These are phyloP conservation scores for Drosophila leonis DNA, from an alignment of 2,888 invertebrate species.

Conservation along the genomic window DNA sequence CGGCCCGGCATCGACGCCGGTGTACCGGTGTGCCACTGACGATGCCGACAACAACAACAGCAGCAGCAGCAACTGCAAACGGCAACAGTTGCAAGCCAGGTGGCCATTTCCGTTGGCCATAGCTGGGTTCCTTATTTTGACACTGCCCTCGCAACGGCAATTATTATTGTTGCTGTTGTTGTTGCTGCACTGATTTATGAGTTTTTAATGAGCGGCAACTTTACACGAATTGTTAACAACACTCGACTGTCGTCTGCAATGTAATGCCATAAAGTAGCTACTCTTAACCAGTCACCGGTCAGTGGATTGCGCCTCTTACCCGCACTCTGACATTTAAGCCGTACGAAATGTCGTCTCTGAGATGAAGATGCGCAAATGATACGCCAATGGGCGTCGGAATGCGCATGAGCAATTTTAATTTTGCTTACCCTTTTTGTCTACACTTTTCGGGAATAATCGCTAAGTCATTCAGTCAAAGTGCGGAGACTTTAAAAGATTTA, in stretches of 20 bases:
- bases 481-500: background rate
- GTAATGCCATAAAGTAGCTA: conserved; percentile 52
- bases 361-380: conserved; percentile 73
- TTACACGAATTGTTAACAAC: conserved; percentile 81
- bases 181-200: conserved; percentile 73
- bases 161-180: conserved; percentile 54
- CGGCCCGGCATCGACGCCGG: conserved; percentile 19
- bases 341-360: conserved; percentile 51
- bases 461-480: conserved; percentile 13
- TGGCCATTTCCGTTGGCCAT: conserved; percentile 58
- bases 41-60: conserved; percentile 20
- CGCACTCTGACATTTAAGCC: conserved; percentile 54
- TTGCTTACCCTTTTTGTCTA: conserved; percentile 5
- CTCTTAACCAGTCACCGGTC: conserved; percentile 43
- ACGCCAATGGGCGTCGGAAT: conserved; percentile 66
- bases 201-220: conserved; percentile 80
- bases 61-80: conserved; percentile 22
- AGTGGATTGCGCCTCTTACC: conserved; percentile 18
- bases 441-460: conserved; percentile 18
- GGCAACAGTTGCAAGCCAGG: conserved; percentile 44
- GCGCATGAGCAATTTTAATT: conserved; percentile 17
- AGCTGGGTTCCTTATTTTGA: conserved; percentile 56
- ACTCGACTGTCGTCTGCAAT: conserved; percentile 40
- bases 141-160: conserved; percentile 68
- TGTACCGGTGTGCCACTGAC: conserved; percentile 18